These are phyloP conservation scores for Ypsolopha sequella DNA, from an alignment of 2,888 invertebrate species.

Conservation along the genomic window DNA sequence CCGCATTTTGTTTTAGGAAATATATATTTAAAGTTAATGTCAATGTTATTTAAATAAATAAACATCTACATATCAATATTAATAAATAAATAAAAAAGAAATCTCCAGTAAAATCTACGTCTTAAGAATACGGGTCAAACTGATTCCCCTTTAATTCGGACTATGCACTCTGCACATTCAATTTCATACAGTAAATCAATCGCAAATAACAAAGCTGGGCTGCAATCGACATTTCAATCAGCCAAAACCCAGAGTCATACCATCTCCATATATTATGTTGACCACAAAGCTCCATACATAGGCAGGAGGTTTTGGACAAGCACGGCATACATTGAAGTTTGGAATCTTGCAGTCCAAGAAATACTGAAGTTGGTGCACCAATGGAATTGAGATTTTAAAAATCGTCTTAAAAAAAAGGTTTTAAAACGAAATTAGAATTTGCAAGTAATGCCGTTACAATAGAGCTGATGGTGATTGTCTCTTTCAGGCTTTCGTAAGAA, in stretches of 20 bases:
- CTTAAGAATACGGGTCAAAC: too few species aligned
- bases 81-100: too few species aligned
- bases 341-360: too few species aligned
- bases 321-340: too few species aligned
- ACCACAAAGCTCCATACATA: conserved; percentile 27
- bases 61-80: too few species aligned
- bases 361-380: background rate
- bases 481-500: conserved; percentile 16
- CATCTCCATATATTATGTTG: conserved; percentile 36
- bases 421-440: conserved; percentile 23
- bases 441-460: conserved; percentile 59
- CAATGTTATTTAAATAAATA: too few species aligned
- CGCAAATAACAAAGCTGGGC: conserved; percentile 7
- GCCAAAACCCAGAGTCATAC: conserved; percentile 44
- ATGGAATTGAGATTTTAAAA: background rate
- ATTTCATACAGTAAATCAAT: background rate
- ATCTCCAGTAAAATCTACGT: too few species aligned
- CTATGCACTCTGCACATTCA: too few species aligned
- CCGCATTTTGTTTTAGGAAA: too few species aligned
- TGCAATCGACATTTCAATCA: conserved; percentile 47
- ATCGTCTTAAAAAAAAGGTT: background rate
- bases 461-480: conserved; percentile 38
- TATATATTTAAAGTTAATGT: too few species aligned
- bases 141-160: too few species aligned
- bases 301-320: background rate